Percentiles rank a stretch among this genome's conserved stretches.
phyloP scores from a whole-genome alignment of 2,797 vertebrate species.

The Sylvilagus floridanus region DNA sequence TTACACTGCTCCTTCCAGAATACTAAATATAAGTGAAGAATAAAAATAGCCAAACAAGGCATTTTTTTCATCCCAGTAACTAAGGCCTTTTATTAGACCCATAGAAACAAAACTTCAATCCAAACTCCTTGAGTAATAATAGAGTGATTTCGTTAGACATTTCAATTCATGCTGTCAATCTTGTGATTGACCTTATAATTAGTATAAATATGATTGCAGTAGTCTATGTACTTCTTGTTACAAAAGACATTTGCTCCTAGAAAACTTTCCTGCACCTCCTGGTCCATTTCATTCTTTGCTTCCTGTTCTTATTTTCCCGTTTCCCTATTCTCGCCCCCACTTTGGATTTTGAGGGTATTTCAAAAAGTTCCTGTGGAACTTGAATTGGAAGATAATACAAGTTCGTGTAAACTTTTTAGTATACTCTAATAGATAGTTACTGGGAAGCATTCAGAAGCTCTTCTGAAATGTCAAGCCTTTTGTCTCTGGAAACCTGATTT shows the following conservation, averaged over 20 bases:
- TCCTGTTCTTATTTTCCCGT: neutral
- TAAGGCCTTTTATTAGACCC: slow-evolving; percentile 52
- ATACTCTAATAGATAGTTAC: neutral
- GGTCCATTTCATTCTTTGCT: neutral
- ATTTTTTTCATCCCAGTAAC: neutral
- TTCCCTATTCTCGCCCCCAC: neutral
- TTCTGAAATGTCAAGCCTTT: neutral
- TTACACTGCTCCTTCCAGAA: slow-evolving; percentile 22
- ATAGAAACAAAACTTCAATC: slow-evolving; percentile 61
- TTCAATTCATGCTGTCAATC: slow-evolving; percentile 71
- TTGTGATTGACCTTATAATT: slow-evolving; percentile 62
- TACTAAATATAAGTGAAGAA: slow-evolving; percentile 56
- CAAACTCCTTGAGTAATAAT: slow-evolving; percentile 40
- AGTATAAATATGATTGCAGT: slow-evolving; percentile 56
- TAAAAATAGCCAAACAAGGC: slow-evolving; percentile 19
- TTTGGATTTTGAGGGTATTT: neutral
- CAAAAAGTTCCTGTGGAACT: neutral
- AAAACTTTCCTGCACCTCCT: neutral
- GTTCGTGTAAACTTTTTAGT: no score
- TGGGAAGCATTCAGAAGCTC: neutral
- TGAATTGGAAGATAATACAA: no score
- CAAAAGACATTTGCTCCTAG: neutral
- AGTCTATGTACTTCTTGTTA: slow-evolving; percentile 57
- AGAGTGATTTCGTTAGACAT: slow-evolving; percentile 51
- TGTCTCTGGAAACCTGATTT: neutral